phyloP scores from a whole-genome alignment of 2,797 vertebrate species.

The Cottoperca gobio region DNA sequence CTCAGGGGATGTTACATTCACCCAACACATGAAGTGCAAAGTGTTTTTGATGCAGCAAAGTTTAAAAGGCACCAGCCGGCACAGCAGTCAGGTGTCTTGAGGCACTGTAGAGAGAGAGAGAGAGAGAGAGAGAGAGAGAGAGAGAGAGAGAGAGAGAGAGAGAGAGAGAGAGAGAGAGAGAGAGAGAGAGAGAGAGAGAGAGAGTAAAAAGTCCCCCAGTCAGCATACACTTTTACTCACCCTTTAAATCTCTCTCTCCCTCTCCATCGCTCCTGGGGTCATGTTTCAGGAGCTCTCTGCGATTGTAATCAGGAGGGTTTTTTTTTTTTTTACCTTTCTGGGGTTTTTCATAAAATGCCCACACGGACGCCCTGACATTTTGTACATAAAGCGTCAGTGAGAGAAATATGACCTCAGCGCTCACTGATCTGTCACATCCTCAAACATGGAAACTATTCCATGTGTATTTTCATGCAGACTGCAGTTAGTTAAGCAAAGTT shows the following conservation, averaged over 20 bases:
- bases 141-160: constrained; percentile 22
- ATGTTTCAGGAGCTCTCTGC: constrained; percentile 67
- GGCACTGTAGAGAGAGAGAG: constrained; percentile 26
- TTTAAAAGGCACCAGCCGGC: constrained; percentile 57
- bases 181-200: constrained; percentile 16
- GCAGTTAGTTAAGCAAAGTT: background rate
- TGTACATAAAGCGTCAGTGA: constrained; percentile 8
- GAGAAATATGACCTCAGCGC: constrained; percentile 43
- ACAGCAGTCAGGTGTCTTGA: constrained; percentile 67
- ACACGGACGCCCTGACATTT: constrained; percentile 20
- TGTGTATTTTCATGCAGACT: background rate
- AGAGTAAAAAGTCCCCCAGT: constrained; percentile 53
- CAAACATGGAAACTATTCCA: background rate
- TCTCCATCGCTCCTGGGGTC: constrained; percentile 45
- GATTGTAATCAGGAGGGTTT: constrained; percentile 64
- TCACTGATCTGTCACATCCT: background rate
- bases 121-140: constrained; percentile 37
- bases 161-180: constrained; percentile 34
- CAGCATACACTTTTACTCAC: constrained; percentile 69
- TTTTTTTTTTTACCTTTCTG: constrained; percentile 33
- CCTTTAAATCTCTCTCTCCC: constrained; percentile 72
- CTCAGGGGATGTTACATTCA: constrained; percentile 40
- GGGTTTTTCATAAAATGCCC: constrained; percentile 25
- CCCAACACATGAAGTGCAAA: constrained; percentile 34
- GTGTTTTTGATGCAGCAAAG: constrained; percentile 35